Percentiles rank a stretch among this genome's conserved stretches.
These are phyloP conservation scores for human DNA, from an alignment of 2,113 vertebrate species.

Conservation along the genomic window GRCh38 chr4:169611501-169612000, in stretches of 20 bases:
- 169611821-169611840: neutral
- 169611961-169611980: neutral
- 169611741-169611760: neutral
- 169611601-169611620: constrained; percentile 19
- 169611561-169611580: neutral
- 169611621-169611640: neutral
- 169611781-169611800: neutral
- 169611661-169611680: neutral
- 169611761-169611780: neutral
- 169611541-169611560: neutral
- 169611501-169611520: neutral
- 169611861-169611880: neutral
- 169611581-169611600: constrained; percentile 35
- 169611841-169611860: neutral
- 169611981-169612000: constrained; percentile 22
- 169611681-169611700: neutral
- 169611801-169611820: neutral
- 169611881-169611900: neutral
- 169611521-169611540: constrained; percentile 28
- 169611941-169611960: neutral
- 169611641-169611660: neutral
- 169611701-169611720: neutral
- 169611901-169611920: neutral
- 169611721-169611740: neutral
- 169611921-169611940: neutral